A percentile compares a stretch with the other conserved stretches of the same genome.
These are phyloP conservation scores for Pycnomerus fuliginosus DNA, from an alignment of 2,888 invertebrate genomes.

Conservation along the genomic window DNA sequence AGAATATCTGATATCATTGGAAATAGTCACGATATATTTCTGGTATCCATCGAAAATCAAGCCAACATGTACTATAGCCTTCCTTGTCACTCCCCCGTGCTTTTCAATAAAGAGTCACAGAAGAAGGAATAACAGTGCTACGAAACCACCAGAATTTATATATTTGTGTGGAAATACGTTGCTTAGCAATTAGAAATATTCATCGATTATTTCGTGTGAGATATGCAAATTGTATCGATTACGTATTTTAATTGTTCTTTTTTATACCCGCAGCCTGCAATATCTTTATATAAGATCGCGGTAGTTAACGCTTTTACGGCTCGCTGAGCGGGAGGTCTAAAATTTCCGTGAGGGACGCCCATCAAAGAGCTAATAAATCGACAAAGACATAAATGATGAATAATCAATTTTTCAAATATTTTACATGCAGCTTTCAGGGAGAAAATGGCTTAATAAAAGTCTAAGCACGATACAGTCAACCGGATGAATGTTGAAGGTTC, in stretches of 20 bases:
- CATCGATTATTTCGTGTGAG: conserved; percentile 42
- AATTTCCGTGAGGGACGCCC: too few relatives aligned
- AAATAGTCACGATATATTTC: conserved; percentile 46
- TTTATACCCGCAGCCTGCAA: too few relatives aligned
- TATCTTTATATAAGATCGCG: too few relatives aligned
- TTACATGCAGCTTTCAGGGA: conserved; percentile 42
- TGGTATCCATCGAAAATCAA: too few relatives aligned
- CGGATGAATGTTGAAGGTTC: conserved; percentile 18
- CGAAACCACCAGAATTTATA: conserved; percentile 27
- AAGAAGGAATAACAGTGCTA: not conserved
- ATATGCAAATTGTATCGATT: too few relatives aligned
- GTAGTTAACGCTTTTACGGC: too few relatives aligned
- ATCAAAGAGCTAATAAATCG: conserved; percentile 42
- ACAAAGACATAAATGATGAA: conserved; percentile 44
- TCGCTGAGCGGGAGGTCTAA: too few relatives aligned
- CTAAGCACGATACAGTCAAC: conserved; percentile 42
- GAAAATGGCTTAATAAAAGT: conserved; percentile 49
- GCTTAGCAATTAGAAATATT: conserved; percentile 49
- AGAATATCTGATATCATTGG: conserved; percentile 50
- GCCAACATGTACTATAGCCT: too few relatives aligned
- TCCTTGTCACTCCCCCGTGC: too few relatives aligned
- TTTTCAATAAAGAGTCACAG: too few relatives aligned
- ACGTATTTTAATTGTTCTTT: too few relatives aligned
- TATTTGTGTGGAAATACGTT: conserved; percentile 49
- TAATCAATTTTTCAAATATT: conserved; percentile 49